Evolutionary conservation across 2,888 invertebrate genomes (phyloP).

Genomic region (Dasysyrphus tricinctus): DNA sequence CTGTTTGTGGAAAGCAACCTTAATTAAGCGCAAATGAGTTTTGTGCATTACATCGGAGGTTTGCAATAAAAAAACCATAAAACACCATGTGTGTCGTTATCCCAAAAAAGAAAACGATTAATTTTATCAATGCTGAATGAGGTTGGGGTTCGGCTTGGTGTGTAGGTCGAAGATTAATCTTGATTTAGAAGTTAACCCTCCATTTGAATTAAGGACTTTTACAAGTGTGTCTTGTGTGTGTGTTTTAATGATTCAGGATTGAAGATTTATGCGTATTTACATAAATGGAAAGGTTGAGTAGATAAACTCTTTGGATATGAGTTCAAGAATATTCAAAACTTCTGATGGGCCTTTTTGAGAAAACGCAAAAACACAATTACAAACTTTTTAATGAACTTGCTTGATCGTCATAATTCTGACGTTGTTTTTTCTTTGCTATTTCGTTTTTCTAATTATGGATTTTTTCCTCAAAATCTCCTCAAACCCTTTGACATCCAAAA

Average conservation of each 20-base stretch:
- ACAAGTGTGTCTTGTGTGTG: background rate
- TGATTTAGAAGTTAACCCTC: slow-evolving; percentile 24
- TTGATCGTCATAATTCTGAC: slow-evolving; percentile 2
- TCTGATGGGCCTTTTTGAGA: background rate
- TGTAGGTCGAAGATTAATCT: slow-evolving; percentile 21
- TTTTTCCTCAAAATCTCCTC: background rate
- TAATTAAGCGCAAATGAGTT: slow-evolving; percentile 34
- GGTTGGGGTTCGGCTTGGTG: background rate
- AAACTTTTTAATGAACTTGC: background rate
- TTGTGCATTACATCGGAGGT: slow-evolving; percentile 14
- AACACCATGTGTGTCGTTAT: slow-evolving; percentile 18
- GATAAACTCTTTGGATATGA: background rate
- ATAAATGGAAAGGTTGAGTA: background rate
- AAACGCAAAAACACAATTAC: background rate
- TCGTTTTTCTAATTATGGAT: background rate
- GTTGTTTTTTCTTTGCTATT: background rate
- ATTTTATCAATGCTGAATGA: slow-evolving; percentile 9
- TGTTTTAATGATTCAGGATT: background rate
- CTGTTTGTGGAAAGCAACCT: slow-evolving; percentile 22
- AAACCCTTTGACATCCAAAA: background rate
- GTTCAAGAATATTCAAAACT: background rate
- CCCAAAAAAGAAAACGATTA: background rate
- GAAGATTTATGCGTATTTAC: background rate
- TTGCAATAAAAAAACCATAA: slow-evolving; percentile 10
- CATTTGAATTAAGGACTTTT: background rate